Evolutionary conservation across 2,888 invertebrate species (phyloP), one percentile per base, ranked within the genome.

Genomic region (Hydroisotoma schaefferi): DNA sequence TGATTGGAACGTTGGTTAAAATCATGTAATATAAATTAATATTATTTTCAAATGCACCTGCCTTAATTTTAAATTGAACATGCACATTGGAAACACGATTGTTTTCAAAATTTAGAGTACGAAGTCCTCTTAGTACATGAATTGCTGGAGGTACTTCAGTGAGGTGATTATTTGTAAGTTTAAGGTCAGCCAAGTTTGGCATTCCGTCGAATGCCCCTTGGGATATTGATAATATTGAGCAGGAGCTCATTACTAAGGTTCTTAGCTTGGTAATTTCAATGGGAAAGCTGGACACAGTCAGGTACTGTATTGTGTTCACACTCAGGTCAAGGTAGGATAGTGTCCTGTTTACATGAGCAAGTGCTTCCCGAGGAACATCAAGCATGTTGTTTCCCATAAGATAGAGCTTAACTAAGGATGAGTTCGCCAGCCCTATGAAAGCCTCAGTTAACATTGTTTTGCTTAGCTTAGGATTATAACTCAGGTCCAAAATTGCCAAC

Each of bases 391-490:
- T 66, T 3, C 33, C 33, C 6, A 29, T 8, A 4, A 69, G 38
- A 22, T 40, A 40, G 2, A 68, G 18, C 3, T n/a, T 33, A 15
- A 29, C 26, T 15, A 69, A 18, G 2, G 10, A 18, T 0, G 33
- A 20, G 15, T 56, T 37, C n/a, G 38, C 2, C 8, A 63, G 15
- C 1, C 61, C 57, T 52, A 53, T 8, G n/a, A 68, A 58, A 1
- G 55, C 60, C 6, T n/a, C 20, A 4, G n/a, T 15, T 5, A 69
- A 53, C 4, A 29, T 56, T 0, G 37, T n/a, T 63, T 63, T n/a
- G n/a, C n/a, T 63, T 26, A 68, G 40, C 4, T 46, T 43, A 6
- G 67, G 67, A 54, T 72, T 72, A 12, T 58, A 55, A 5, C 59
- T 59, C 26, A 72, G 27, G 26, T 66, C 57, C 37, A 72, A 55